phyloP scores from a whole-genome alignment of 2,888 invertebrate species.

The Ariolimax columbianus region DNA sequence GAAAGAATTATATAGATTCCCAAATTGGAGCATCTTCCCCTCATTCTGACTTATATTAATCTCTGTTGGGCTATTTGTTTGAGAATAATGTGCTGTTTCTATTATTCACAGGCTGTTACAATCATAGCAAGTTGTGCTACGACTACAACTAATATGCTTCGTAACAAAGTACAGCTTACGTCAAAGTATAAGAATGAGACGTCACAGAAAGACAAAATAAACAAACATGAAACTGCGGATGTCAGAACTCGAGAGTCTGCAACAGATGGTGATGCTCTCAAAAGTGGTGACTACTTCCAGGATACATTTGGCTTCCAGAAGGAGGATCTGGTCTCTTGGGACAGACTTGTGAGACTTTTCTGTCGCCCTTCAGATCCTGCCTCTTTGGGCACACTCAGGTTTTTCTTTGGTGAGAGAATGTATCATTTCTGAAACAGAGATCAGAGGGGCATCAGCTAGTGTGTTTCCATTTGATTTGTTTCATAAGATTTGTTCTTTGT shows the following conservation, averaged over 20 bases:
- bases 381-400: constrained; percentile 87
- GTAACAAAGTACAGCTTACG: neutral
- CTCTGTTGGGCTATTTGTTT: too few relatives aligned
- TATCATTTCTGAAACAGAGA: neutral
- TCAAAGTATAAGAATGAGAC: neutral
- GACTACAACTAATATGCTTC: neutral
- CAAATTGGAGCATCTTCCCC: too few relatives aligned
- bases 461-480: neutral
- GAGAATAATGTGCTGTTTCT: too few relatives aligned
- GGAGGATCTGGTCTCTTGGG: constrained; percentile 60
- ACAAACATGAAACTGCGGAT: too few relatives aligned
- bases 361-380: constrained; percentile 83
- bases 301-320: constrained; percentile 63
- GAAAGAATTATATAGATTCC: too few relatives aligned
- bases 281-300: neutral
- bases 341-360: constrained; percentile 93
- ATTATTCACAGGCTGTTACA: neutral
- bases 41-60: too few relatives aligned
- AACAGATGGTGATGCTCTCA: too few relatives aligned
- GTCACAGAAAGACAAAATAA: neutral
- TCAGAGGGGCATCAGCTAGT: neutral
- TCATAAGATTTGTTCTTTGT: too few relatives aligned
- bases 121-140: neutral
- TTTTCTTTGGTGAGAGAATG: constrained; percentile 85
- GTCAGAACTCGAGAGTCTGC: neutral